These are phyloP conservation scores for Gallirallus australis DNA, from an alignment of 2,797 vertebrate species.

Conservation along the genomic window DNA sequence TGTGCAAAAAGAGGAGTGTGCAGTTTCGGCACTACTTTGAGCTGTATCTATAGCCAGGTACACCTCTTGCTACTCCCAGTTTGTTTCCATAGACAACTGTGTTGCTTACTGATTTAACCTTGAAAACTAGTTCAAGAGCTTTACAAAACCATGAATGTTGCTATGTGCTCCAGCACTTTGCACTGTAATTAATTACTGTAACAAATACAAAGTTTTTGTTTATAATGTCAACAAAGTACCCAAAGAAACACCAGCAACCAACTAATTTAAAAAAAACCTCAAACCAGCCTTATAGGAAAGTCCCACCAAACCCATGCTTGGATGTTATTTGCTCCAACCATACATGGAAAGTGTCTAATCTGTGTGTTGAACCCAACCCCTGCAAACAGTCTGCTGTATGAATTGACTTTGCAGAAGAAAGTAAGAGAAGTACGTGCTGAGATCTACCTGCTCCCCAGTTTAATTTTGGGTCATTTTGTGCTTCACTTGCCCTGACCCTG, in stretches of 20 bases:
- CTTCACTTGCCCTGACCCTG: not conserved
- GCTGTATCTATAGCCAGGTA: not conserved
- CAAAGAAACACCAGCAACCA: not conserved
- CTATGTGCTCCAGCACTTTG: not conserved
- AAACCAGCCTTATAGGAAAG: not conserved
- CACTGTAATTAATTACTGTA: not conserved
- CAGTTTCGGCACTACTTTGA: not conserved
- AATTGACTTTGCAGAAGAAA: not conserved
- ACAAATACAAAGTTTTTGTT: not conserved
- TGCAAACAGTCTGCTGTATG: not conserved
- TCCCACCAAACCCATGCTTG: not conserved
- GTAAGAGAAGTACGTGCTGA: not conserved
- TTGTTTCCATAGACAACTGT: not conserved
- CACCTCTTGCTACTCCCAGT: not conserved
- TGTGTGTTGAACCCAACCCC: not conserved
- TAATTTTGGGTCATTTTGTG: not conserved
- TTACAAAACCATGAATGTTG: not conserved
- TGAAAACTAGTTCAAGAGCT: not conserved
- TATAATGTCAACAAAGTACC: not conserved
- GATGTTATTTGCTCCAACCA: not conserved
- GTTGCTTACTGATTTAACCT: not conserved
- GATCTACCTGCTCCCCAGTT: not conserved
- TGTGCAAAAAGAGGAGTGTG: not conserved
- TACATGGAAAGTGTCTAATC: not conserved
- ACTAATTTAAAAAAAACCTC: not conserved